Evolutionary conservation across 2,888 invertebrate species (phyloP).

Genomic region (Myopa testacea): DNA sequence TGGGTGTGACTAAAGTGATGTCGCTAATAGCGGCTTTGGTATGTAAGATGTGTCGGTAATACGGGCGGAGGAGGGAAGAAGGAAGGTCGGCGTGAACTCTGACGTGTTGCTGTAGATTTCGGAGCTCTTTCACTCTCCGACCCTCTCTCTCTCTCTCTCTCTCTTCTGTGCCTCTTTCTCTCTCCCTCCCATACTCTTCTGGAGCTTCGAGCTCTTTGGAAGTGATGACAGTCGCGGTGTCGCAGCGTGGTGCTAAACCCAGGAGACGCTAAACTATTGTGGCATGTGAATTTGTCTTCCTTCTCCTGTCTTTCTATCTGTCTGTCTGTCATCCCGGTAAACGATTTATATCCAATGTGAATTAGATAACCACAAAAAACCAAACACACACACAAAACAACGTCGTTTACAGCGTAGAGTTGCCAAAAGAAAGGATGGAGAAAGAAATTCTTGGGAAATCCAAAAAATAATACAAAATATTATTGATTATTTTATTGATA

Average conservation of each 20-base stretch:
- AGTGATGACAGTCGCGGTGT: constrained; percentile 3
- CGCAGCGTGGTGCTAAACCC: neutral
- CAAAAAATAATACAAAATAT: too few relatives aligned
- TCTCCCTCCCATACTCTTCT: too few relatives aligned
- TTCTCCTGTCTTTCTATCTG: neutral
- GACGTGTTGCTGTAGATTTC: neutral
- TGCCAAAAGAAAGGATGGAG: too few relatives aligned
- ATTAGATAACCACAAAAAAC: neutral
- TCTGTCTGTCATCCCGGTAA: neutral
- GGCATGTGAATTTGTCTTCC: neutral
- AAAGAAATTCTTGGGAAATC: too few relatives aligned
- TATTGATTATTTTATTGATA: too few relatives aligned
- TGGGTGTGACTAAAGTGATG: neutral
- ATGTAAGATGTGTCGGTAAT: too few relatives aligned
- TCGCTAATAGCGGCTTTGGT: neutral
- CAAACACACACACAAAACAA: too few relatives aligned
- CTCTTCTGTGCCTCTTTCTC: neutral
- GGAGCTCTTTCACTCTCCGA: neutral
- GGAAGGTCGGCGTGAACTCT: neutral
- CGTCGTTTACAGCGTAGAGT: too few relatives aligned
- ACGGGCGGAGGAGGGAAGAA: neutral
- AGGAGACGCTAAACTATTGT: neutral
- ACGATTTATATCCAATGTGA: constrained; percentile 5
- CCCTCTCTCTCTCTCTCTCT: neutral
- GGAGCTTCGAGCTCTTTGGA: neutral